Conservation (phyloP, 1,140 invertebrate genomes). For the Euborellia annulipes region DNA sequence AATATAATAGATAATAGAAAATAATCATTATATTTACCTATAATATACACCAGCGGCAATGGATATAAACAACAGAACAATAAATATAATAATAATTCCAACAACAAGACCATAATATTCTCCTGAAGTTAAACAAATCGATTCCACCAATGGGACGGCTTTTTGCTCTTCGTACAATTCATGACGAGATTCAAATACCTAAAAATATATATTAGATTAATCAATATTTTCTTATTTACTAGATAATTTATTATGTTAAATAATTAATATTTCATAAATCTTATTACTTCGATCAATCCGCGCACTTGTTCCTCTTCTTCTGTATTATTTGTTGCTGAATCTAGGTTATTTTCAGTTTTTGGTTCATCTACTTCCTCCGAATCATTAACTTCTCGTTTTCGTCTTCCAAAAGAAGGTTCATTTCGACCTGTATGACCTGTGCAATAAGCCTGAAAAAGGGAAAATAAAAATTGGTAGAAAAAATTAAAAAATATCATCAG, state of each 20-base stretch:
- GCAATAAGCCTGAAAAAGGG: slow-evolving; percentile 47
- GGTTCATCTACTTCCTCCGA: slow-evolving; percentile 25
- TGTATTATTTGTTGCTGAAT: slow-evolving; percentile 21
- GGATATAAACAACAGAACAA: slow-evolving; percentile 46
- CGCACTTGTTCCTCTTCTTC: slow-evolving; percentile 51
- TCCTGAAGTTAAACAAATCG: slow-evolving; percentile 50
- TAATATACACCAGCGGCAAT: slow-evolving; percentile 48
- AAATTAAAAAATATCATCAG: not conserved
- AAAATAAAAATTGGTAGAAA: too few species aligned
- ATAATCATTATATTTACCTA: slow-evolving; percentile 30
- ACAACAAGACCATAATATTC: slow-evolving; percentile 62
- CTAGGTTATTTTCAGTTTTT: slow-evolving; percentile 20
- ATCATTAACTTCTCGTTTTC: slow-evolving; percentile 41
- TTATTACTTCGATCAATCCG: slow-evolving; percentile 75
- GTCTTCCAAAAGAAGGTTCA: slow-evolving; percentile 63
- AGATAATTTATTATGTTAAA: too few species aligned
- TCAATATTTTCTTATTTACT: too few species aligned
- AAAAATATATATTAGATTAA: too few species aligned
- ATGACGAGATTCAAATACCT: slow-evolving; percentile 52
- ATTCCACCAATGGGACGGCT: slow-evolving; percentile 36
- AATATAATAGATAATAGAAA: slow-evolving; percentile 3
- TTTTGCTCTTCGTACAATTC: slow-evolving; percentile 46
- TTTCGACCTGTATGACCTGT: slow-evolving; percentile 52
- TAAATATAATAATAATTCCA: slow-evolving; percentile 48
- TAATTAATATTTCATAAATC: too few species aligned